Base-by-base conservation (phyloP, 2,888 invertebrate species). In the Acholoe squamosa region DNA sequence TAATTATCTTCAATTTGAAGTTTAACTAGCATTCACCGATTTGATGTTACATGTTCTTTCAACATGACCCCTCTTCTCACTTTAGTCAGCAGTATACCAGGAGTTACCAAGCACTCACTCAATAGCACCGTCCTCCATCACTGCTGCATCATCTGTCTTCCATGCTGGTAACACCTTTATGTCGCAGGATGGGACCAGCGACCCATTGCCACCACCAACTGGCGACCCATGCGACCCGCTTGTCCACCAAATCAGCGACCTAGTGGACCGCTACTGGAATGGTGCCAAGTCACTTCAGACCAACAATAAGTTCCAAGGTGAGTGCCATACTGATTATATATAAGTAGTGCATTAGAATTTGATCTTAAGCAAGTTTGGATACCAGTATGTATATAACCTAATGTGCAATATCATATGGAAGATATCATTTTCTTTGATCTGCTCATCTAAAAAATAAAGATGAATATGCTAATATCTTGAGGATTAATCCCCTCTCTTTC, bases 231-330 rank as follows among this genome's bases (percentile, higher is more conserved):
- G n/a, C n/a, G 67, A 67, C 67, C 61, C 61, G 3, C 61, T 90
- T 86, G 93, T 95, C 16, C 92, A 93, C 89, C 92, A 93, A 80
- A 61, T 96, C 33, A 92, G 95, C 33, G 95, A 95, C 90, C 92
- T 95, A 22, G 95, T 95, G 1, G 96, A 96, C 92, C 93, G 94
- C 89, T 95, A 96, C 92, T 96, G 96, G 96, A 96, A 95, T 93
- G 96, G 96, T 0, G 93, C 95, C 25, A 95, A 94, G 91, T 96
- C 96, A 34, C 93, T 96, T 34, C 94, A 95, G 91, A 95, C 94
- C 89, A 95, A 95, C 93, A 92, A 92, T 14, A 94, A 95, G 92
- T 95, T 95, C 91, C 94, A 94, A 92, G 94, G 95, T 95, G 92
- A 91, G 80, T n/a, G 7, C 61, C 19, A 14, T 14, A 54, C 54